These are phyloP conservation scores for Florisuga fusca DNA, from an alignment of 2,797 vertebrate species.

Conservation along the genomic window DNA sequence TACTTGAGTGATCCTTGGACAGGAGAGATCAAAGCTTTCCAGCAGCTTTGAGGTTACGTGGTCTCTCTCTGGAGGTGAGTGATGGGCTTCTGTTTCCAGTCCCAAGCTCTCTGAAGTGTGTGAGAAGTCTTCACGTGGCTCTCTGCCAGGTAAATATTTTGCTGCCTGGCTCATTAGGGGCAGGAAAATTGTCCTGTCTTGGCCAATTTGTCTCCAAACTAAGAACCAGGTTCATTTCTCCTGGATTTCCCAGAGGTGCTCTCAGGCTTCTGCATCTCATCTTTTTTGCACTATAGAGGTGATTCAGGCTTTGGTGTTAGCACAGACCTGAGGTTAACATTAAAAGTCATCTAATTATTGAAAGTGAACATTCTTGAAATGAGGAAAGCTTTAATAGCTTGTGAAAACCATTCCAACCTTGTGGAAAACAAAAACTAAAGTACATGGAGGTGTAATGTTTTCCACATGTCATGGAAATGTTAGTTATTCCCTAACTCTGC, in stretches of 20 bases:
- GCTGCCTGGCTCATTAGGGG: background rate
- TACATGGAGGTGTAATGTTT: background rate
- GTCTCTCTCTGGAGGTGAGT: background rate
- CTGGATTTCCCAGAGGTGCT: background rate
- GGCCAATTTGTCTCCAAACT: background rate
- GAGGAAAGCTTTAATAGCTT: background rate
- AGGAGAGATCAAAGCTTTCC: background rate
- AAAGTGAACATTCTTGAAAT: background rate
- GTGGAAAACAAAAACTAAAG: background rate
- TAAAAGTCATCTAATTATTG: background rate
- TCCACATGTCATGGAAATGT: background rate
- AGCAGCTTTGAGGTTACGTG: fast-evolving
- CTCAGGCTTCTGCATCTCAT: background rate
- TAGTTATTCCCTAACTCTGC: background rate
- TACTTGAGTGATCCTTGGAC: background rate
- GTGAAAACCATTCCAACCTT: background rate
- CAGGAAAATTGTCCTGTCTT: background rate
- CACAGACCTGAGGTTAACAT: background rate
- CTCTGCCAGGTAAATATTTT: background rate
- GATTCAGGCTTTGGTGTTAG: background rate
- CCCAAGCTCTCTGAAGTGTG: background rate
- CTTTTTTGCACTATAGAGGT: background rate
- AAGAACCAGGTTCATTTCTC: background rate
- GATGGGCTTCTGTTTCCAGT: background rate
- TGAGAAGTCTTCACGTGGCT: fast-evolving